Conservation (phyloP, 2,113 vertebrate genomes). For the Nothocercus nigrocapillus region DNA sequence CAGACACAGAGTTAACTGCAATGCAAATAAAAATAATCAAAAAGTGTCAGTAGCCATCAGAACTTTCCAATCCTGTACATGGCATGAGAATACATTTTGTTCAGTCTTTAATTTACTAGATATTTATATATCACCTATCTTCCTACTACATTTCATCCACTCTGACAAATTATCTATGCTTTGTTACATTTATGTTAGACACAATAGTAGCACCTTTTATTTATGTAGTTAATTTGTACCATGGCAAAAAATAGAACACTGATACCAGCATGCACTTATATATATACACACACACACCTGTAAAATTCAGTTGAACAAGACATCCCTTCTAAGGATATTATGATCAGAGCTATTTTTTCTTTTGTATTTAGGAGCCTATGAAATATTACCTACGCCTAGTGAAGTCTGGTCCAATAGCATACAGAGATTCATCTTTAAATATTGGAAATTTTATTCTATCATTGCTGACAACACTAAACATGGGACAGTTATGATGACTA, state of each 20-base stretch:
- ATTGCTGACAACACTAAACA: background rate
- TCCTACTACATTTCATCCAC: rapidly evolving
- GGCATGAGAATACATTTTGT: background rate
- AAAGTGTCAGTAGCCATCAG: background rate
- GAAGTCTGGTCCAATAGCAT: background rate
- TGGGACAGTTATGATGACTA: background rate
- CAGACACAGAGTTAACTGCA: slow-evolving; percentile 85
- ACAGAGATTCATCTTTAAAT: background rate
- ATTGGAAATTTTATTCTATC: background rate
- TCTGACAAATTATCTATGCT: background rate
- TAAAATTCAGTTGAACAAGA: background rate
- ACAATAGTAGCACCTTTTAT: background rate
- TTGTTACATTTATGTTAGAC: background rate
- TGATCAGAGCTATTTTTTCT: background rate
- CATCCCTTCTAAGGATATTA: background rate
- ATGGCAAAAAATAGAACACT: background rate
- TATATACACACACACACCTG: background rate
- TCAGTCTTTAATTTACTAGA: background rate
- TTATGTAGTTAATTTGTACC: background rate
- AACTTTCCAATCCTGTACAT: background rate
- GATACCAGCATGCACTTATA: background rate
- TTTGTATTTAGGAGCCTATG: background rate
- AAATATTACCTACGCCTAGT: background rate
- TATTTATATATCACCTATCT: background rate
- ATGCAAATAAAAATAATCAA: background rate